phyloP scores from a whole-genome alignment of 2,113 vertebrate species.

The Prionailurus viverrinus region DNA sequence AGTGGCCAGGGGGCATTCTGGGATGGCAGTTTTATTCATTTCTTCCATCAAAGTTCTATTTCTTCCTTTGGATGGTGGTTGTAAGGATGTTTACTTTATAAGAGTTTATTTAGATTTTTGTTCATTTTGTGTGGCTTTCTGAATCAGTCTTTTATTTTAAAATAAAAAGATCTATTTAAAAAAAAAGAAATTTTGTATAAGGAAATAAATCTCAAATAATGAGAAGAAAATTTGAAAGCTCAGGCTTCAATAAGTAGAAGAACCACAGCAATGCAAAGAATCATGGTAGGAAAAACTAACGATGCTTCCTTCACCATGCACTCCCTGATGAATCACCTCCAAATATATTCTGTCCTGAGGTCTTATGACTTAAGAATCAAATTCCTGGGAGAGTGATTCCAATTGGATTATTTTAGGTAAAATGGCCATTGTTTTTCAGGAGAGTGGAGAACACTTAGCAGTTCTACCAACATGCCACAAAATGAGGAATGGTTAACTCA shows the following conservation, averaged over 20 bases:
- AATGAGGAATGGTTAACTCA: not conserved
- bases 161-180: not conserved
- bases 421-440: not conserved
- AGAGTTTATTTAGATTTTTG: not conserved
- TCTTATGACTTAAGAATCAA: not conserved
- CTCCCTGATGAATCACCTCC: not conserved
- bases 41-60: not conserved
- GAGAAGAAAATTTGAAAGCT: not conserved
- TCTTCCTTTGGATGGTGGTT: not conserved
- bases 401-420: not conserved
- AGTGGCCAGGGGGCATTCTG: not conserved
- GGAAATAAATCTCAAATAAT: not conserved
- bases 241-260: not conserved
- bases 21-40: not conserved
- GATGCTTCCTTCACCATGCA: not conserved
- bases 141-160: not conserved
- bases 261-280: not conserved
- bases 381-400: not conserved
- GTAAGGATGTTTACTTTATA: not conserved
- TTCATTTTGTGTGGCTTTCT: not conserved
- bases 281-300: not conserved
- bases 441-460: not conserved
- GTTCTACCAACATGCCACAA: not conserved
- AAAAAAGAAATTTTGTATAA: not conserved
- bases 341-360: not conserved